These are phyloP conservation scores for Neostethus bicornis DNA, from an alignment of 2,797 vertebrate genomes.

Conservation along the genomic window DNA sequence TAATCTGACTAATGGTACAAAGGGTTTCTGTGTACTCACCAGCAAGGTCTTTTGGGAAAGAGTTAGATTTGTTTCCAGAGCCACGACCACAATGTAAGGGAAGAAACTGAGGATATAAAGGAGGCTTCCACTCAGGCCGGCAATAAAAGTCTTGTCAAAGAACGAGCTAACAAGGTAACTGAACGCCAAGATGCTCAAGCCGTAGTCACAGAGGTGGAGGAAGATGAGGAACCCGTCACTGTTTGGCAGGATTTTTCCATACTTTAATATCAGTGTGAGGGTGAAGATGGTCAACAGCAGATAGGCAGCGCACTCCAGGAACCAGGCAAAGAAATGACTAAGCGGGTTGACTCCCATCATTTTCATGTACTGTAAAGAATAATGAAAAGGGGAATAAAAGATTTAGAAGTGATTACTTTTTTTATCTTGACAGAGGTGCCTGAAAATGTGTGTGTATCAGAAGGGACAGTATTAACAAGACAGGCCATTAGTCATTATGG, in stretches of 20 bases:
- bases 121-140: slow-evolving; percentile 91
- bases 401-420: too few species aligned
- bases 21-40: slow-evolving; percentile 75
- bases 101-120: slow-evolving; percentile 95
- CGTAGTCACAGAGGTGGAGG: slow-evolving; percentile 91
- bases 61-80: slow-evolving; percentile 83
- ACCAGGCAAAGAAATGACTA: slow-evolving; percentile 97
- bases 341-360: slow-evolving; percentile 97
- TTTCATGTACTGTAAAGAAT: slow-evolving; percentile 93
- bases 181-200: slow-evolving; percentile 91
- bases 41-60: slow-evolving; percentile 83
- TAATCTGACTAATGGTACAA: slow-evolving; percentile 11
- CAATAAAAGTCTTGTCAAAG: slow-evolving; percentile 96
- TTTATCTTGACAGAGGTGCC: too few species aligned
- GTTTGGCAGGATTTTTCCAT: slow-evolving; percentile 84
- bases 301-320: slow-evolving; percentile 87
- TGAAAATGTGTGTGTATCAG: too few species aligned
- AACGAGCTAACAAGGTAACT: slow-evolving; percentile 94
- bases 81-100: slow-evolving; percentile 90
- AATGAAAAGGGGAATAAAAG: neutral
- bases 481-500: too few species aligned
- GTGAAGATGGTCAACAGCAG: slow-evolving; percentile 84
- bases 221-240: slow-evolving; percentile 88
- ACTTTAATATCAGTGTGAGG: slow-evolving; percentile 89
- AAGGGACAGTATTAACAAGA: too few species aligned